These are phyloP conservation scores for Rhimphoctona megacephalus DNA, from an alignment of 2,888 invertebrate species.

Conservation along the genomic window DNA sequence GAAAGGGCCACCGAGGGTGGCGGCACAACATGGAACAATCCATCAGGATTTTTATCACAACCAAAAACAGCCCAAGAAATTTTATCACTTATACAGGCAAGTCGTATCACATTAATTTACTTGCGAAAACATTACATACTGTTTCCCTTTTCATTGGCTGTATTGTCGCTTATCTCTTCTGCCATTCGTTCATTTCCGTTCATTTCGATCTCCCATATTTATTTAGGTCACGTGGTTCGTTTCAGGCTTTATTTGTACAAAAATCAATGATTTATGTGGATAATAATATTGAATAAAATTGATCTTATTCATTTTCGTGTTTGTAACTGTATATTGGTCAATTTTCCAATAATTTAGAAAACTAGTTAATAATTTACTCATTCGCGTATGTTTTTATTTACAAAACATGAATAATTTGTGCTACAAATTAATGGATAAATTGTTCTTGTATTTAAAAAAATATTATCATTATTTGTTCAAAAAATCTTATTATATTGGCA, in stretches of 20 bases:
- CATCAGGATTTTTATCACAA: slow-evolving; percentile 86
- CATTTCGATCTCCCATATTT: background rate
- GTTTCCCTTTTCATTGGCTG: slow-evolving; percentile 12
- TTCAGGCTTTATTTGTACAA: slow-evolving; percentile 29
- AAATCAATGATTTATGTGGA: slow-evolving; percentile 18
- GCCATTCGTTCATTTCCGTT: slow-evolving; percentile 42
- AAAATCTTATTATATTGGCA: background rate
- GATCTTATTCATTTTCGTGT: background rate
- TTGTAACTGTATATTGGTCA: background rate
- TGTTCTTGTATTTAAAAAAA: background rate
- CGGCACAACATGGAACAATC: slow-evolving; percentile 86
- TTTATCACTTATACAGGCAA: slow-evolving; percentile 85
- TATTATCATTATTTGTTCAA: background rate
- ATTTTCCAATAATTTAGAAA: background rate
- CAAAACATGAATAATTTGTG: background rate
- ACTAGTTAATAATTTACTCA: background rate
- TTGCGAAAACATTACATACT: slow-evolving; percentile 12
- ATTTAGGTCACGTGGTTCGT: slow-evolving; percentile 59
- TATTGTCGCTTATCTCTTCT: background rate
- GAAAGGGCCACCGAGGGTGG: slow-evolving; percentile 83
- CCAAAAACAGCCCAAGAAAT: slow-evolving; percentile 86
- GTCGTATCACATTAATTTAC: slow-evolving; percentile 20
- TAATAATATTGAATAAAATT: background rate
- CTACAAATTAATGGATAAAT: no score
- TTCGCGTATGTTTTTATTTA: background rate